phyloP scores from a whole-genome alignment of 2,797 vertebrate genomes.

The Chaenodraco wilsoni region DNA sequence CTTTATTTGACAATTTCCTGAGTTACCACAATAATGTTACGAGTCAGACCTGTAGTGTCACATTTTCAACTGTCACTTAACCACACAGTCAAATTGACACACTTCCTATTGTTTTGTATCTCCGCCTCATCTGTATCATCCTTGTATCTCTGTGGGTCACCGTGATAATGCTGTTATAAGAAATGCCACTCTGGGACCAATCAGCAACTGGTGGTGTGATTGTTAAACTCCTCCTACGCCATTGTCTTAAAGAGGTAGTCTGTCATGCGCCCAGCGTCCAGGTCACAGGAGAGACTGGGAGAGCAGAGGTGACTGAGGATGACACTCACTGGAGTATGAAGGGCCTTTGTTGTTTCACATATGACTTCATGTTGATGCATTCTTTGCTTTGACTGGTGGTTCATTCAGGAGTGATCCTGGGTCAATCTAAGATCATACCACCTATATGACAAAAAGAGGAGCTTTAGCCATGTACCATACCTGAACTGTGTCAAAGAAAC shows the following conservation, averaged over 20 bases:
- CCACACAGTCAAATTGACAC: slow-evolving; percentile 17
- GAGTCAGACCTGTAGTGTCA: slow-evolving; percentile 13
- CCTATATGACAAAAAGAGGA: neutral
- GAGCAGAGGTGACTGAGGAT: slow-evolving; percentile 36
- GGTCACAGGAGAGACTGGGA: slow-evolving; percentile 29
- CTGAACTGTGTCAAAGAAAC: slow-evolving; percentile 6
- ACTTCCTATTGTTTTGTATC: slow-evolving; percentile 40
- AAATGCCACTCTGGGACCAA: slow-evolving; percentile 73
- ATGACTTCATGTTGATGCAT: neutral
- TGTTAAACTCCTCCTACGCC: slow-evolving; percentile 77
- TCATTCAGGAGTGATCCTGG: slow-evolving; percentile 19
- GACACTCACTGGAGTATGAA: neutral
- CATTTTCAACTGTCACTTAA: slow-evolving; percentile 11
- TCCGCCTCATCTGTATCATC: slow-evolving; percentile 8
- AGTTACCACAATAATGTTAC: neutral
- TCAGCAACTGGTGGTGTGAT: slow-evolving; percentile 84
- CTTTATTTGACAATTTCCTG: slow-evolving; percentile 1
- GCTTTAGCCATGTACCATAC: neutral
- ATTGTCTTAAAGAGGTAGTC: slow-evolving; percentile 82
- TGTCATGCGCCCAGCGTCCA: slow-evolving; percentile 37
- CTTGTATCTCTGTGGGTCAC: slow-evolving; percentile 24
- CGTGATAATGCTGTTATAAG: slow-evolving; percentile 63
- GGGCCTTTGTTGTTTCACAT: neutral
- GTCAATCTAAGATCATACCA: neutral
- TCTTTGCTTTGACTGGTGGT: neutral